These are phyloP conservation scores for Pipistrellus nathusii DNA, from an alignment of 2,797 vertebrate species.

Conservation along the genomic window DNA sequence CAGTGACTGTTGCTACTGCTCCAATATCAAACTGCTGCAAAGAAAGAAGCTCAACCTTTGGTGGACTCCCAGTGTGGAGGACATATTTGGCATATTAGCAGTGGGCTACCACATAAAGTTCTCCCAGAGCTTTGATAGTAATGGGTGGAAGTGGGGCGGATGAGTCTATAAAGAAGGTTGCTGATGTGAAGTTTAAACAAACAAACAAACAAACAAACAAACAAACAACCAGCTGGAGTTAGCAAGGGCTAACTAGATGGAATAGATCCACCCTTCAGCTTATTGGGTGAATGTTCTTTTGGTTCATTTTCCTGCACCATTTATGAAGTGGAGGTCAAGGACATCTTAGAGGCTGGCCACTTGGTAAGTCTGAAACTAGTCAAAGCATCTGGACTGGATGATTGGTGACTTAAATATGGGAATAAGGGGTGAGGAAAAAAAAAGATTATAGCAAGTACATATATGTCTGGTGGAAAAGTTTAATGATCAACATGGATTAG, in stretches of 20 bases:
- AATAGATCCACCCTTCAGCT: not conserved
- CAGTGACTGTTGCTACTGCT: not conserved
- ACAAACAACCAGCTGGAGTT: not conserved
- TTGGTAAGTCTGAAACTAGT: not conserved
- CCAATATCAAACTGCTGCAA: not conserved
- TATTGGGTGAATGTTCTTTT: not conserved
- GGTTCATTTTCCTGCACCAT: not conserved
- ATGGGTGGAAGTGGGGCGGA: accelerated
- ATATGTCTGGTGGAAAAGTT: not conserved
- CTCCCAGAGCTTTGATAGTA: not conserved
- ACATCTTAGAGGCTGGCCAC: not conserved
- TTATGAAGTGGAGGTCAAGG: not conserved
- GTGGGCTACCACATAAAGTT: not conserved
- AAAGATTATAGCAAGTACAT: not conserved
- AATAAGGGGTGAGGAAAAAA: not conserved
- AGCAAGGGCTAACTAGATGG: not conserved
- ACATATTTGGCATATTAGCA: too few relatives aligned
- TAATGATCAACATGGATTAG: not conserved
- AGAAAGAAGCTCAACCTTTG: not conserved
- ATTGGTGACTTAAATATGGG: not conserved
- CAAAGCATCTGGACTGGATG: not conserved
- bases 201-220: not conserved
- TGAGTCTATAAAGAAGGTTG: not conserved
- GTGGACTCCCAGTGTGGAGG: not conserved
- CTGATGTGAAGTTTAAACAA: not conserved